Base-by-base conservation (phyloP, 2,888 invertebrate genomes). In the Bellardia bayeri region DNA sequence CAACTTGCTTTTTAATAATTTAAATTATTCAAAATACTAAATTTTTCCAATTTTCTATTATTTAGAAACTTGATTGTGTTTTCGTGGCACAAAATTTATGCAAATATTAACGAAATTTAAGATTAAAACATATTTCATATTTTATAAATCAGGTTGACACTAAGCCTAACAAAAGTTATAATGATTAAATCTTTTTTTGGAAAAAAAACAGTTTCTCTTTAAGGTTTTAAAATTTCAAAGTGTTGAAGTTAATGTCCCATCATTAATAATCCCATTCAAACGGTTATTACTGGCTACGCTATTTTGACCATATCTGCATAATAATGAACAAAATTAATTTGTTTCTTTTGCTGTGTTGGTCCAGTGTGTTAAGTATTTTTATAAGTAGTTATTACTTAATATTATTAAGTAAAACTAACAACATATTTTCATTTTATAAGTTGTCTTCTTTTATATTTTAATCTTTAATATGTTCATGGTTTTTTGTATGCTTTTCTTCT, bases 71-170 rank as follows among this genome's bases (percentile, higher is more conserved):
- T 13, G 58, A 23, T 11, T 58, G 33, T 5, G 5, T 58, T 30
- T 6, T 45, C 23, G 8, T 16, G 23, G 2, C 40, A 64, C 16
- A 23, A 45, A 63, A 82, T 82, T 75, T 80, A 81, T 83, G 83
- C 69, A 83, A 83, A 83, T 83, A 13, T 42, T 63, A 51, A 54
- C 13, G 9, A 61, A 37, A 58, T 61, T 42, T 66, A 37, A 40
- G n/a, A 79, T 82, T 85, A 78, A 72, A 51, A 66, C 81, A 82
- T 74, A 78, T 75, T 56, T 82, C 68, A 79, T 83, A 37, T 64
- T 64, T 63, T 14, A 76, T 23, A 71, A 71, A 83, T 61, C 51
- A 51, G 45, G 40, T 13, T 86, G 83, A 86, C 80, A 80, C 45
- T 83, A 83, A 86, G 69, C 76, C 71, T 71, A 72, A 83, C 66